phyloP scores from a whole-genome alignment of 1,140 invertebrate species.

The Pararge aegeria region DNA sequence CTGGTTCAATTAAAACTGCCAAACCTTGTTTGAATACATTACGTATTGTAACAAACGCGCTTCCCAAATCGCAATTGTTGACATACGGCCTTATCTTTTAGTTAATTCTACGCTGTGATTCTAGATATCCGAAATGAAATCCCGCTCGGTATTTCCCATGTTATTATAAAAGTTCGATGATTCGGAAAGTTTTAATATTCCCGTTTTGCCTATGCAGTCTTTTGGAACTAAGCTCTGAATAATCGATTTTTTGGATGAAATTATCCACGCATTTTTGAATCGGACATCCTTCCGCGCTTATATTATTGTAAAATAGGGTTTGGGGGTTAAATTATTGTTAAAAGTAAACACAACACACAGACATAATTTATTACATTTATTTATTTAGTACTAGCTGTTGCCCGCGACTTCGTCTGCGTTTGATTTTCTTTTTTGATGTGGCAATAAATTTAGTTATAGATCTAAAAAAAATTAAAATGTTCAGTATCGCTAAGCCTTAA shows the following conservation, averaged over 20 bases:
- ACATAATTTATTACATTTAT: too few species aligned
- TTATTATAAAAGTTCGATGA: slow-evolving; percentile 23
- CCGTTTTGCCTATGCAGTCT: slow-evolving; percentile 10
- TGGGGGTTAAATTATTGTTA: too few species aligned
- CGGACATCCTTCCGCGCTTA: background rate
- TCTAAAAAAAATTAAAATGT: too few species aligned
- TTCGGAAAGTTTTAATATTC: slow-evolving; percentile 10
- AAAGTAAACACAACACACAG: too few species aligned
- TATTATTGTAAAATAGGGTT: too few species aligned
- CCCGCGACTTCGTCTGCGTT: too few species aligned
- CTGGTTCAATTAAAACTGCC: too few species aligned
- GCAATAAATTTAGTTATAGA: too few species aligned
- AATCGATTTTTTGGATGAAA: background rate
- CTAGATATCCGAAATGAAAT: slow-evolving; percentile 6
- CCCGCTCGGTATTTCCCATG: slow-evolving; percentile 4
- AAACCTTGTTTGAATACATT: too few species aligned
- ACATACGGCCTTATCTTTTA: slow-evolving; percentile 9
- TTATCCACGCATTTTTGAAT: background rate
- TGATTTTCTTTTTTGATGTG: too few species aligned
- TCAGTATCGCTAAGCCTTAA: too few species aligned
- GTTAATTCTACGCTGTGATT: background rate
- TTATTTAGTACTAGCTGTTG: too few species aligned
- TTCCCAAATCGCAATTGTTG: background rate
- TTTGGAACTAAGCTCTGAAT: background rate
- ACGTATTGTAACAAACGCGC: background rate